Evolutionary conservation across 2,888 invertebrate genomes (phyloP).

Genomic region (Sclerodermus sp.): DNA sequence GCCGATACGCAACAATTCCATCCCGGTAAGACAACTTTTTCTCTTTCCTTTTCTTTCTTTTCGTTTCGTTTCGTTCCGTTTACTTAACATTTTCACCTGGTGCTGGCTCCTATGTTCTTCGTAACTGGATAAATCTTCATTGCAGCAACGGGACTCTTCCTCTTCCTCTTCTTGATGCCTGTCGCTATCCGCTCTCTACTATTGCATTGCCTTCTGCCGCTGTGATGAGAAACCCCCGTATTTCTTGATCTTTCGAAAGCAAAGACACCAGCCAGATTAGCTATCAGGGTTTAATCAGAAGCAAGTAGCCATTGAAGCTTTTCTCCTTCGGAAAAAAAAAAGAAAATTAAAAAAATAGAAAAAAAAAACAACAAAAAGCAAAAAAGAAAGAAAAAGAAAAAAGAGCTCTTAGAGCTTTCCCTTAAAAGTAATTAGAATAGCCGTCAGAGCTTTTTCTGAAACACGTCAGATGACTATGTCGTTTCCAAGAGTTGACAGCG

Average conservation of each 20-base stretch:
- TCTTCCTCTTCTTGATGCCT: slow-evolving; percentile 55
- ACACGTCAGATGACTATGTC: too few relatives aligned
- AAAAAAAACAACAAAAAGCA: too few relatives aligned
- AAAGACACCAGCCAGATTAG: too few relatives aligned
- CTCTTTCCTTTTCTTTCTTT: neutral
- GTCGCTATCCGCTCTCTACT: slow-evolving; percentile 53
- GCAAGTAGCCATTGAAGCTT: too few relatives aligned
- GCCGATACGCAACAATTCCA: slow-evolving; percentile 50
- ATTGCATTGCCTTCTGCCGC: slow-evolving; percentile 51
- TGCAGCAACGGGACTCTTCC: slow-evolving; percentile 53
- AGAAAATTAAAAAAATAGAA: too few relatives aligned
- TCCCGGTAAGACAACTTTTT: slow-evolving; percentile 46
- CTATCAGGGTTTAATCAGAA: too few relatives aligned
- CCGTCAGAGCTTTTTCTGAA: too few relatives aligned
- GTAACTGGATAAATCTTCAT: slow-evolving; percentile 37
- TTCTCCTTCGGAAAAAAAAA: too few relatives aligned
- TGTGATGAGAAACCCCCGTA: slow-evolving; percentile 44
- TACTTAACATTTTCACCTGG: too few relatives aligned
- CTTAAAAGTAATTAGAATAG: too few relatives aligned
- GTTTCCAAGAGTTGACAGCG: too few relatives aligned
- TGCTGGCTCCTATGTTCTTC: slow-evolving; percentile 9
- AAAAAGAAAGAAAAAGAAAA: slow-evolving; percentile 11
- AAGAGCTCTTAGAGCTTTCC: neutral
- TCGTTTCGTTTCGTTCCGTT: too few relatives aligned
- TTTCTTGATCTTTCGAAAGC: slow-evolving; percentile 21